Base-by-base conservation (phyloP, 2,113 vertebrate genomes). In the Pelobates fuscus region DNA sequence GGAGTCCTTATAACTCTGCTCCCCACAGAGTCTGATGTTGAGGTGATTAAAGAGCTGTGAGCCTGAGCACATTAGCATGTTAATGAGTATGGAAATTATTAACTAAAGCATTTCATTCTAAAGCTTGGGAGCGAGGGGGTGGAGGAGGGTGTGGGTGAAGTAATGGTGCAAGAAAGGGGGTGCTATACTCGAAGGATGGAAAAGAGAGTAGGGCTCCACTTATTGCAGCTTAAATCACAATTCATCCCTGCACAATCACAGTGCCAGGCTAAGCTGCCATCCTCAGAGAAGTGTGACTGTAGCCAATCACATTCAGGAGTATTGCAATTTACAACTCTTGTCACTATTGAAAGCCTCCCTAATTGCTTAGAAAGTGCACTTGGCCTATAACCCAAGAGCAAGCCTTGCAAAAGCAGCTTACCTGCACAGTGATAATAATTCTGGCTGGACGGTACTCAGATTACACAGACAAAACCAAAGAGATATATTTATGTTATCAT, bases 1-100 rank as follows among this genome's bases (percentile, higher is more conserved):
- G 32, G 72, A 75, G 72, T 75, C 72, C 72, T 75, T 67, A 75
- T 75, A 75, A 75, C 65, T 75, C 72, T 75, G 72, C 55, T 75
- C 72, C 72, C 72, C 63, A 75, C 72, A 75, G 72, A 75, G 65
- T 61, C 23, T 37, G 44, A 46, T 63, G 67, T 59, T 32, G 32
- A 25, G 14, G 64, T 68, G 25, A 66, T n/a, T 63, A 71, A 0
- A 2, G 62, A 77, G 52, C 79, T 75, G 72, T 75, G 18, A 74
- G 37, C 63, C 0, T 2, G 74, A 20, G 69, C 27, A 68, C 25
- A 67, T 65, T 64, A 60, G 66, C 57, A 60, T 52, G 59, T 67
- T 46, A 57, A 74, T 65, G 70, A 62, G 57, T 57, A 62, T 55
- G 65, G 70, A 41, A 55, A 67, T 65, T 67, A 62, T 41, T 63